Evolutionary conservation across 53 echinoderm and acorn worm species (phyloP), one percentile per base, ranked within the genome.

Genomic region (Paelopatides confundens): DNA sequence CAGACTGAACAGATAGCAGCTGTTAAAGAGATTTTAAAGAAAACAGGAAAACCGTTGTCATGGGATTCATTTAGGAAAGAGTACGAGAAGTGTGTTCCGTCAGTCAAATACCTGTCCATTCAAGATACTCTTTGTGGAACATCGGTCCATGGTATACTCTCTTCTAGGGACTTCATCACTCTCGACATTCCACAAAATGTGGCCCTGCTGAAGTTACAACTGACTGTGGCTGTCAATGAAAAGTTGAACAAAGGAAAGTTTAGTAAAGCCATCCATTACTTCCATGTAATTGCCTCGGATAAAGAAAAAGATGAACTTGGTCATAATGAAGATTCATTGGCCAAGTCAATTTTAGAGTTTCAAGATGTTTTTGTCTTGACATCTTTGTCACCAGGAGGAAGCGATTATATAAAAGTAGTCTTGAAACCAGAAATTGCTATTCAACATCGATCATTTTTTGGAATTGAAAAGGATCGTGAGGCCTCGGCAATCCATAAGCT

Each of bases 401-500:
- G 24, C 58, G 21, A 23, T 58, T 21, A 58, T 21, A 58, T 18
- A 21, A 58, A 58, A 23, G n/a, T 58, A 21, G n/a, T 58, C 5
- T 23, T 58, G 58, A 23, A 58, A 58, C 58, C 58, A 58, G 58
- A 21, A 23, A n/a, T 23, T 26, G 21, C 24, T 23, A 6, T 18
- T 2, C 58, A 38, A 27, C 74, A 74, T 26, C 38, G 39, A 40
- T 74, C 74, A 21, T 74, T 74, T 14, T 74, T 74, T 28, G 28
- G 24, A 46, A 39, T 26, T 74, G 74, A 74, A 74, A 46, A 46
- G 5, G 74, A 74, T 39, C 10, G 10, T 6, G n/a, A 46, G 34
- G 40, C 46, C 24, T 74, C 74, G 10, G 74, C 74, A 26, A 24
- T 74, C 26, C 74, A 74, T 46, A 74, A 74, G 28, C 34, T 74